phyloP scores from a whole-genome alignment of 2,113 vertebrate genomes.

The Arvicanthis niloticus region DNA sequence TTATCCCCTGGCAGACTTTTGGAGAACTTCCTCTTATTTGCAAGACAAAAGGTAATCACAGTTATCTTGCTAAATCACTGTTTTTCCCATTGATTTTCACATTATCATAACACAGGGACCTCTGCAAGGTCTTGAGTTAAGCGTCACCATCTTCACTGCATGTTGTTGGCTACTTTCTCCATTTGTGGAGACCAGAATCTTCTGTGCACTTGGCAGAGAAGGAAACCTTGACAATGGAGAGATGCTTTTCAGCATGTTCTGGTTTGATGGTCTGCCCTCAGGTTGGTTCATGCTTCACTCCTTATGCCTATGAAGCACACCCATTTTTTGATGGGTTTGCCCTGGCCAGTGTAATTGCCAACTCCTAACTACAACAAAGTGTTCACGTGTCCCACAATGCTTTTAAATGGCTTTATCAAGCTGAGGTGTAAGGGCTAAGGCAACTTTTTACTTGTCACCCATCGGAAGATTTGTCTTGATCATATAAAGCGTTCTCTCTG shows the following conservation, averaged over 20 bases:
- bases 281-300: background rate
- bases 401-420: background rate
- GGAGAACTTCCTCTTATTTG: conserved; percentile 41
- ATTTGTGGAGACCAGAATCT: conserved; percentile 39
- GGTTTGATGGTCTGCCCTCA: background rate
- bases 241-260: background rate
- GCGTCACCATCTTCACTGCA: conserved; percentile 30
- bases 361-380: background rate
- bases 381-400: background rate
- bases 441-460: background rate
- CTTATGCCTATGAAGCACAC: background rate
- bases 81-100: conserved; percentile 55
- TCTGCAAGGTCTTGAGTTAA: conserved; percentile 6
- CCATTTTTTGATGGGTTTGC: conserved; percentile 32
- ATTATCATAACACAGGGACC: conserved; percentile 56
- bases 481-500: background rate
- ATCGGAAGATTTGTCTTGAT: background rate
- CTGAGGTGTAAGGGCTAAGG: background rate
- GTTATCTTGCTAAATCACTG: conserved; percentile 56
- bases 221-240: conserved; percentile 13
- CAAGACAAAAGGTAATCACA: conserved; percentile 60
- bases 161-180: conserved; percentile 41
- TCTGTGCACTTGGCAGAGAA: background rate
- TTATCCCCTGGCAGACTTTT: conserved; percentile 28
- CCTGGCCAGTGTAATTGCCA: background rate